These are phyloP conservation scores for Ifrita kowaldi DNA, from an alignment of 2,113 vertebrate species.

Conservation along the genomic window DNA sequence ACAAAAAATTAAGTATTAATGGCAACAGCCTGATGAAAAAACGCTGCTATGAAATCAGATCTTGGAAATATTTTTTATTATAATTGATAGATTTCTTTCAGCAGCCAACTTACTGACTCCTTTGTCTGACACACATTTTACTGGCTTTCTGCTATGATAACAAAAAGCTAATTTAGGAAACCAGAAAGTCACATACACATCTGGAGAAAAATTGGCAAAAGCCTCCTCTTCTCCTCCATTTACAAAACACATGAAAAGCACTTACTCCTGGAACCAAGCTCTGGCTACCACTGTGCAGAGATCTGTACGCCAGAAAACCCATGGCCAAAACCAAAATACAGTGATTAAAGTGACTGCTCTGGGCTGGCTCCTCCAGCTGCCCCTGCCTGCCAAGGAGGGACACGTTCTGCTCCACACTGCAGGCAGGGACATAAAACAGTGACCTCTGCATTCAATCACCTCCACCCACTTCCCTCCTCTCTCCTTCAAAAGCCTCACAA, in stretches of 20 bases:
- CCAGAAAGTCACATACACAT: not conserved
- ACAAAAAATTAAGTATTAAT: not conserved
- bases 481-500: not conserved
- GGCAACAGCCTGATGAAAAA: not conserved
- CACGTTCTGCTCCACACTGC: not conserved
- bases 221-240: not conserved
- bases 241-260: constrained; percentile 25
- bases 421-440: not conserved
- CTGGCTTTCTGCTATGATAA: not conserved
- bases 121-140: not conserved
- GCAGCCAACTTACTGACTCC: not conserved
- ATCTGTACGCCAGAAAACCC: not conserved
- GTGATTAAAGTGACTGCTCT: not conserved
- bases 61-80: not conserved
- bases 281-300: constrained; percentile 25
- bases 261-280: constrained; percentile 37
- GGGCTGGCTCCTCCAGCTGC: not conserved
- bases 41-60: not conserved
- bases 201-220: not conserved
- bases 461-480: not conserved
- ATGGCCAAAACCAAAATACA: not conserved
- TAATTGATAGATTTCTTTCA: not conserved
- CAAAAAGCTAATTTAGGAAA: not conserved
- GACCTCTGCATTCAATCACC: not conserved
- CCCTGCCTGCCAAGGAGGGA: not conserved